Percentiles rank a stretch among this genome's conserved stretches.
These are phyloP conservation scores for Lithobates sylvaticus DNA, from an alignment of 2,797 vertebrate species.

Conservation along the genomic window DNA sequence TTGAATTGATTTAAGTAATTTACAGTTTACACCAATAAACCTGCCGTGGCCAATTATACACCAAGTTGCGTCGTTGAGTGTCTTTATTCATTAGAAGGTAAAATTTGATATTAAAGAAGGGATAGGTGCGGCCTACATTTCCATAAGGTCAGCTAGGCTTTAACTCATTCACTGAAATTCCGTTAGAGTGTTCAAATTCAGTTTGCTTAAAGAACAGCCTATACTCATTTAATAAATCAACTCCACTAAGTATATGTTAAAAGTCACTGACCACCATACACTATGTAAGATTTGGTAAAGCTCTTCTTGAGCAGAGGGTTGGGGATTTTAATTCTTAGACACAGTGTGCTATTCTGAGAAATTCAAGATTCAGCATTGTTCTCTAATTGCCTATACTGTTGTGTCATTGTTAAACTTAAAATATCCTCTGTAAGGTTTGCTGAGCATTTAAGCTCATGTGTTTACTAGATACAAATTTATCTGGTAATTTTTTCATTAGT, in stretches of 20 bases:
- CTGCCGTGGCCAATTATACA: too few species aligned
- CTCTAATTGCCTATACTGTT: background rate
- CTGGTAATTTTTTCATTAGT: background rate
- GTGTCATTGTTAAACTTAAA: background rate
- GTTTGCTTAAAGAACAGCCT: too few species aligned
- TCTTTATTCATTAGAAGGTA: too few species aligned
- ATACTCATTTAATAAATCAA: too few species aligned
- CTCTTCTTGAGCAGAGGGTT: background rate
- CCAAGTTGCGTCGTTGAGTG: too few species aligned
- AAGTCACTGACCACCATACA: background rate
- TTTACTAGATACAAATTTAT: background rate
- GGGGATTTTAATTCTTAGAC: background rate
- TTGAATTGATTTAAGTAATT: too few species aligned
- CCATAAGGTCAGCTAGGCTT: too few species aligned
- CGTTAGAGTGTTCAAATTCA: too few species aligned
- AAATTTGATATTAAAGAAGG: too few species aligned
- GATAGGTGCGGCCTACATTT: too few species aligned
- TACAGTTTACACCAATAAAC: too few species aligned
- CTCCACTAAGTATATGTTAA: background rate
- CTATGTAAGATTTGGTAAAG: background rate
- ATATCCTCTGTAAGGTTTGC: background rate
- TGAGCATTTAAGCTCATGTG: background rate
- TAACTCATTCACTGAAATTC: too few species aligned
- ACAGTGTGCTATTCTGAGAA: background rate
- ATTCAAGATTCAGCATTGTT: background rate